phyloP scores from a whole-genome alignment of 2,797 vertebrate genomes.

The Capromys pilorides region DNA sequence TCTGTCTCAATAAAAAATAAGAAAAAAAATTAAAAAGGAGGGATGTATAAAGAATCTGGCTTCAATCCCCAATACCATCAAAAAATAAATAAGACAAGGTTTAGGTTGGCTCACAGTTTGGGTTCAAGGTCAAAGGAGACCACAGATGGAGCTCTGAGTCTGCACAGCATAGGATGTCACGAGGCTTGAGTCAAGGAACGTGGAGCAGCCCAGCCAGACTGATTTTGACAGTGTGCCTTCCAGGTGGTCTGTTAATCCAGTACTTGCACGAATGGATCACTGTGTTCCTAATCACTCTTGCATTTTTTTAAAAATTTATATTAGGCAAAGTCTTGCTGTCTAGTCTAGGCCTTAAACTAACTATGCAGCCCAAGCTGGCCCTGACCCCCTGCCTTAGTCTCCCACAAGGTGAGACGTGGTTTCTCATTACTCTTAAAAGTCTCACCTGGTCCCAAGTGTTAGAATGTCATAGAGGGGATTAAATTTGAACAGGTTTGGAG shows the following conservation, averaged over 20 bases:
- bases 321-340: neutral
- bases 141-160: neutral
- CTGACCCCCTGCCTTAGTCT: neutral
- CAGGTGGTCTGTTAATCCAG: neutral
- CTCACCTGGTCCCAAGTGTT: too few relatives aligned
- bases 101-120: neutral
- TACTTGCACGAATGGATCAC: neutral
- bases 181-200: neutral
- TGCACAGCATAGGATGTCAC: neutral
- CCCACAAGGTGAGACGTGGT: neutral
- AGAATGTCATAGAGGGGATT: neutral
- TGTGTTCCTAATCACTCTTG: neutral
- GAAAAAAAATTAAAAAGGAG: neutral
- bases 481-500: neutral
- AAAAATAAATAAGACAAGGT: neutral
- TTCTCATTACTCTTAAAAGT: neutral
- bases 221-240: neutral
- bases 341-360: neutral
- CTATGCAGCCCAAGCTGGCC: neutral
- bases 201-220: neutral
- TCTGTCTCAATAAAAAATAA: neutral
- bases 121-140: neutral
- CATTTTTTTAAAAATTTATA: neutral
- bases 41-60: neutral
- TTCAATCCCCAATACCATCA: neutral